These are phyloP conservation scores for Drosophila watanabei DNA, from an alignment of 1,140 invertebrate genomes.

Conservation along the genomic window DNA sequence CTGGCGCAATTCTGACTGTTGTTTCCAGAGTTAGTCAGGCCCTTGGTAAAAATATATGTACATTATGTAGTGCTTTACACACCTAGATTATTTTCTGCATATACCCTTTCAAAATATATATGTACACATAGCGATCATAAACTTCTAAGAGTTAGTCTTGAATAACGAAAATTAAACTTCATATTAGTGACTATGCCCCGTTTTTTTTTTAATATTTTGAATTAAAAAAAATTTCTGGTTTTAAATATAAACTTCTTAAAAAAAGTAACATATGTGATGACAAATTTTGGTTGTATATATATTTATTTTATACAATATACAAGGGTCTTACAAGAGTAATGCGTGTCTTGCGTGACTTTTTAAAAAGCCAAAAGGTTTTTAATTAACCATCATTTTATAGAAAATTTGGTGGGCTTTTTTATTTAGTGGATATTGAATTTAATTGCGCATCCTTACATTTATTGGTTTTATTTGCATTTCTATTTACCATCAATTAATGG, in stretches of 20 bases:
- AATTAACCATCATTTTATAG: conserved; percentile 17
- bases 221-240: neutral
- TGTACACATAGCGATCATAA: neutral
- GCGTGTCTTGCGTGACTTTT: conserved; percentile 2
- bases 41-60: conserved; percentile 12
- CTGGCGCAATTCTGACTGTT: conserved; percentile 2
- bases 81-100: neutral
- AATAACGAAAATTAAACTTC: neutral
- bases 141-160: neutral
- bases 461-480: conserved; percentile 4
- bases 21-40: conserved; percentile 7
- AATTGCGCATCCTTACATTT: conserved; percentile 3
- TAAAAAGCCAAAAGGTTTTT: neutral
- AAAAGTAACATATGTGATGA: neutral
- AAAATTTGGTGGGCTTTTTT: conserved; percentile 46
- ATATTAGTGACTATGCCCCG: neutral
- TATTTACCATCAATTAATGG: neutral
- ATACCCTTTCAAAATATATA: conserved; percentile 22
- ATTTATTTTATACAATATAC: neutral
- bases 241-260: neutral
- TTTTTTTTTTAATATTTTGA: neutral
- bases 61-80: neutral
- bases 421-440: conserved; percentile 11
- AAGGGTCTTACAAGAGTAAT: conserved; percentile 12
- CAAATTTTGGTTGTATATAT: neutral